These are phyloP conservation scores for Psilanteris sp. DNA, from an alignment of 1,140 invertebrate genomes.

Conservation along the genomic window DNA sequence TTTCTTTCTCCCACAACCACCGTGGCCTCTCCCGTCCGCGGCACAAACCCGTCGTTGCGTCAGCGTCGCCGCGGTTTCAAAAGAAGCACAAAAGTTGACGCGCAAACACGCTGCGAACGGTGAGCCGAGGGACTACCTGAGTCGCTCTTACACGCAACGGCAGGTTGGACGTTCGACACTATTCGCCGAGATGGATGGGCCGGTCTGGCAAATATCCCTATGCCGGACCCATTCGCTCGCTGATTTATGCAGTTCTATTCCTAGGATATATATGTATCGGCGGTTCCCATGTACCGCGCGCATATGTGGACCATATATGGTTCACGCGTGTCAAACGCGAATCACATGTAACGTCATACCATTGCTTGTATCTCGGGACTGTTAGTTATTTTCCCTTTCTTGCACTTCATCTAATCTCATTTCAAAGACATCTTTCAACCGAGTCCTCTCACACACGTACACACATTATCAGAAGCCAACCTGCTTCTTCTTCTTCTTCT, in stretches of 20 bases:
- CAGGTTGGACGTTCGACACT: slow-evolving; percentile 51
- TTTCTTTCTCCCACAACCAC: background rate
- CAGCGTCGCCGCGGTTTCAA: slow-evolving; percentile 33
- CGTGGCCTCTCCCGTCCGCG: background rate
- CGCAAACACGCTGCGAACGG: slow-evolving; percentile 44
- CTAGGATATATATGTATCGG: too few relatives aligned
- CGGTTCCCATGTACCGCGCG: too few relatives aligned
- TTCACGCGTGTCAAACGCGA: too few relatives aligned
- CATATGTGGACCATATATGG: too few relatives aligned
- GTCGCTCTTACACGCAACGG: slow-evolving; percentile 46
- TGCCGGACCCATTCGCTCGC: background rate
- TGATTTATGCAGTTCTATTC: slow-evolving; percentile 12
- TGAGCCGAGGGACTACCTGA: slow-evolving; percentile 38
- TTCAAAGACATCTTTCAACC: too few relatives aligned
- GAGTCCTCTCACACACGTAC: too few relatives aligned
- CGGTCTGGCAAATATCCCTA: slow-evolving; percentile 18
- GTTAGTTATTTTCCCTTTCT: too few relatives aligned
- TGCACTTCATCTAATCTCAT: too few relatives aligned
- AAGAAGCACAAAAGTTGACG: slow-evolving; percentile 56
- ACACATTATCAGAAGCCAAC: too few relatives aligned
- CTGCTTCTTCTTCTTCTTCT: too few relatives aligned
- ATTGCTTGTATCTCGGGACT: too few relatives aligned
- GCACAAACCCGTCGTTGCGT: slow-evolving; percentile 36
- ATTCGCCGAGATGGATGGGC: slow-evolving; percentile 40
- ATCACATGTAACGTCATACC: too few relatives aligned